Evolutionary conservation across 2,113 vertebrate genomes (phyloP).

Genomic region (Panthera uncia): DNA sequence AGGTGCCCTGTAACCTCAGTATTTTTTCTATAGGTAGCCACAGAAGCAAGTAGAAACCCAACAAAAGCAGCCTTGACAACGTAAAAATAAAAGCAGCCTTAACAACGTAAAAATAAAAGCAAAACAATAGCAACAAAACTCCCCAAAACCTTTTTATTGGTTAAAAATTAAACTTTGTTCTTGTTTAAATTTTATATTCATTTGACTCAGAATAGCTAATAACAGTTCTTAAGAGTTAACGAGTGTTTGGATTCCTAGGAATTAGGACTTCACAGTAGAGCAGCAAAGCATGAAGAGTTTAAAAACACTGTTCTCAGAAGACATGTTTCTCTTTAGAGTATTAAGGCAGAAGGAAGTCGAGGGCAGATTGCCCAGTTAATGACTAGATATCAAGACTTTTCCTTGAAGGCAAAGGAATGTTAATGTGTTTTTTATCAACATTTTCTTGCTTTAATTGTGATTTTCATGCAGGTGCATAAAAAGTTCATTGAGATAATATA

Average conservation of each 20-base stretch:
- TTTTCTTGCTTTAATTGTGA: constrained; percentile 21
- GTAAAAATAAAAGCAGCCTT: background rate
- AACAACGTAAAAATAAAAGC: background rate
- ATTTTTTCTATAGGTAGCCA: background rate
- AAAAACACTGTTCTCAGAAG: background rate
- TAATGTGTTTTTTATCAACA: constrained; percentile 38
- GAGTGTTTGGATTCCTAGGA: constrained; percentile 13
- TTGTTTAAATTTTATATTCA: background rate
- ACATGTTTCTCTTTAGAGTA: background rate
- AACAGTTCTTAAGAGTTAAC: background rate
- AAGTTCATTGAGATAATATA: constrained; percentile 35
- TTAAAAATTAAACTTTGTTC: constrained; percentile 27
- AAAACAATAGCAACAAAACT: background rate
- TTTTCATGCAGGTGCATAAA: background rate
- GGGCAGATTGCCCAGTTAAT: background rate
- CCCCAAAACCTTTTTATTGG: background rate
- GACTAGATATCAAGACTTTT: constrained; percentile 32
- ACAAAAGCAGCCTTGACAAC: background rate
- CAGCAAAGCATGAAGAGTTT: constrained; percentile 10
- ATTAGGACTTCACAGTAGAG: background rate
- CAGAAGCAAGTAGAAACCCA: background rate
- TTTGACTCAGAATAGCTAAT: background rate
- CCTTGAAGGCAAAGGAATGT: background rate
- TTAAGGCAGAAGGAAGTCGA: background rate
- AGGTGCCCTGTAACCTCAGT: background rate